phyloP scores from a whole-genome alignment of 2,888 invertebrate species.

The Pristionchus arcanus region DNA sequence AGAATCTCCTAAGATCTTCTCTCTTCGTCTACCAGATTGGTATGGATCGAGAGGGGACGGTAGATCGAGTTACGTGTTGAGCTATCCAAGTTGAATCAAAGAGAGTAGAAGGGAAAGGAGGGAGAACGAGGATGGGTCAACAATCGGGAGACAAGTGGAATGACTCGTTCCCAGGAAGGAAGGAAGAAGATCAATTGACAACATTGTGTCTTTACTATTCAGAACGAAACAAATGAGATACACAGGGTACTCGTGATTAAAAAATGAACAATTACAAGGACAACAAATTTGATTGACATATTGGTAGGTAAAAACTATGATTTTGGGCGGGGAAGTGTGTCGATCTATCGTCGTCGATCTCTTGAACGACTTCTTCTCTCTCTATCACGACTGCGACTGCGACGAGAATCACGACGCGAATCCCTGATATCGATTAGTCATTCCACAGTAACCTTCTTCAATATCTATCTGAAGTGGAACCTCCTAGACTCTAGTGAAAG shows the following conservation, averaged over 20 bases:
- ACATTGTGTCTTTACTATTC: slow-evolving; percentile 17
- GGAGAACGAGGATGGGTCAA: slow-evolving; percentile 25
- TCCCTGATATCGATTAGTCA: slow-evolving; percentile 28
- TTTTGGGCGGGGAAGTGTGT: neutral
- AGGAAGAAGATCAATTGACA: slow-evolving; percentile 23
- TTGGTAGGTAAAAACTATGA: neutral
- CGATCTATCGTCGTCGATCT: neutral
- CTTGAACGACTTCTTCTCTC: slow-evolving; percentile 36
- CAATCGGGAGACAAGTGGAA: slow-evolving; percentile 42
- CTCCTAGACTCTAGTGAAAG: neutral
- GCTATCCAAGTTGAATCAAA: slow-evolving; percentile 33
- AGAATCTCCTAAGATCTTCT: neutral
- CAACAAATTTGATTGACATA: neutral
- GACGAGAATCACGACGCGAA: slow-evolving; percentile 50
- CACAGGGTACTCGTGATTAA: slow-evolving; percentile 23
- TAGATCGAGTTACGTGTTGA: slow-evolving; percentile 38
- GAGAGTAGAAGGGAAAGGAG: neutral
- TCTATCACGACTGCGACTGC: slow-evolving; percentile 52
- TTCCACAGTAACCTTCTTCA: neutral
- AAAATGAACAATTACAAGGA: neutral
- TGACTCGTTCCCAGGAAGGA: slow-evolving; percentile 28
- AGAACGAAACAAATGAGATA: slow-evolving; percentile 39
- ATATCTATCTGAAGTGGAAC: neutral
- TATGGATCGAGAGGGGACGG: slow-evolving; percentile 5
- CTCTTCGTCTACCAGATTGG: slow-evolving; percentile 33